Percentiles rank a stretch among this genome's conserved stretches.
Conservation (phyloP, 2,113 vertebrate genomes). For the Xiphophorus couchianus region DNA sequence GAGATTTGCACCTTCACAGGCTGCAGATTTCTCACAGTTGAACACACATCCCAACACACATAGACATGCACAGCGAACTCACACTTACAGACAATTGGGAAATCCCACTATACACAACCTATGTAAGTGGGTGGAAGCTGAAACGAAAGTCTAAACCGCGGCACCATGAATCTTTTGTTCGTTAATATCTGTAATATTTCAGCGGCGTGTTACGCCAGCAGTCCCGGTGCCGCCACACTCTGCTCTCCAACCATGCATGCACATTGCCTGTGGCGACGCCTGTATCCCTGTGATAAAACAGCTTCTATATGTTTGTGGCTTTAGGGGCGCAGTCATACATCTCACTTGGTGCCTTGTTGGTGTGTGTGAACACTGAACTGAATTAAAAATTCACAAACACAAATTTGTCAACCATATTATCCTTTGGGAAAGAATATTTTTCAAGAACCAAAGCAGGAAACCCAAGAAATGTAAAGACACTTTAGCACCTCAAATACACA, state of each 20-base stretch:
- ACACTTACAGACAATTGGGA: constrained; percentile 43
- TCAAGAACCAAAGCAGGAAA: neutral
- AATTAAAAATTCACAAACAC: neutral
- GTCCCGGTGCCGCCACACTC: neutral
- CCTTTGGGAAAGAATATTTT: constrained; percentile 21
- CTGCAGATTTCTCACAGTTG: constrained; percentile 34
- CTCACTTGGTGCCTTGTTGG: neutral
- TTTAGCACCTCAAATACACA: constrained; percentile 16
- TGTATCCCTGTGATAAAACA: neutral
- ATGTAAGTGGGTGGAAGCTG: constrained; percentile 13
- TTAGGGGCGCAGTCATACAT: neutral
- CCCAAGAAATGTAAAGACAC: constrained; percentile 22
- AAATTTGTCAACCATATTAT: neutral
- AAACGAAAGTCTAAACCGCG: neutral
- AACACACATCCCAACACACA: constrained; percentile 21
- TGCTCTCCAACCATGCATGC: neutral
- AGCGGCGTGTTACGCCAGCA: neutral
- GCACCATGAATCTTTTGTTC: neutral
- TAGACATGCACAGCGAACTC: constrained; percentile 27
- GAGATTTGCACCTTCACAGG: constrained; percentile 17
- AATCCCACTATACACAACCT: constrained; percentile 28
- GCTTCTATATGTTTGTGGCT: neutral
- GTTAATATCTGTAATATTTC: neutral
- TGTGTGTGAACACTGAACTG: neutral
- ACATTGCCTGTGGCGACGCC: neutral